phyloP scores from a whole-genome alignment of 2,888 invertebrate genomes.

The Congeria kusceri region DNA sequence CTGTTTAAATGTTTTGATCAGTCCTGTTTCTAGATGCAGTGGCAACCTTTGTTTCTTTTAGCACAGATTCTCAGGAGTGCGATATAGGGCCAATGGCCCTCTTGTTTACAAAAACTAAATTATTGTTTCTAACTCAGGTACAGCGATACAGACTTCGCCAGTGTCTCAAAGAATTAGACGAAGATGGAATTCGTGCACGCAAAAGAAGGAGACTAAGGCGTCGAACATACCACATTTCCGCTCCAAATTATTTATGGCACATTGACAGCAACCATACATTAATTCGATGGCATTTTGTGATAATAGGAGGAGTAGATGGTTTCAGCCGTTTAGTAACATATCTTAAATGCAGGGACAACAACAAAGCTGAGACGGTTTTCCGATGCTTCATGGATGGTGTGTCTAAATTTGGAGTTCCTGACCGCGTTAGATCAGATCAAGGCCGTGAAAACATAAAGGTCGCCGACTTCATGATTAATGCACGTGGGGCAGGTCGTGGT shows the following conservation, averaged over 20 bases:
- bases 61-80: no score
- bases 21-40: no score
- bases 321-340: conserved; percentile 42
- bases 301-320: conserved; percentile 53
- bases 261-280: conserved; percentile 56
- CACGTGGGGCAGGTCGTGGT: conserved; percentile 14
- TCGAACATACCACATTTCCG: conserved; percentile 30
- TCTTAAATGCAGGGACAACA: conserved; percentile 45
- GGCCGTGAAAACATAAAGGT: conserved; percentile 39
- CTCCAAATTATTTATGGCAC: conserved; percentile 52
- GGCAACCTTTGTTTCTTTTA: no score
- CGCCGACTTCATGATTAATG: conserved; percentile 41
- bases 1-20: no score
- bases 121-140: not conserved
- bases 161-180: conserved; percentile 21
- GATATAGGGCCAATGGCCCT: no score
- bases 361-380: conserved; percentile 41
- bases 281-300: conserved; percentile 56
- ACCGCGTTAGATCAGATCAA: conserved; percentile 38
- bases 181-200: conserved; percentile 26
- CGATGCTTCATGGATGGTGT: conserved; percentile 32
- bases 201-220: conserved; percentile 26
- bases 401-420: conserved; percentile 16
- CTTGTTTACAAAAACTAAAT: no score
- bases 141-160: not conserved